These are phyloP conservation scores for Antheraea mylitta DNA, from an alignment of 1,140 invertebrate species.

Conservation along the genomic window DNA sequence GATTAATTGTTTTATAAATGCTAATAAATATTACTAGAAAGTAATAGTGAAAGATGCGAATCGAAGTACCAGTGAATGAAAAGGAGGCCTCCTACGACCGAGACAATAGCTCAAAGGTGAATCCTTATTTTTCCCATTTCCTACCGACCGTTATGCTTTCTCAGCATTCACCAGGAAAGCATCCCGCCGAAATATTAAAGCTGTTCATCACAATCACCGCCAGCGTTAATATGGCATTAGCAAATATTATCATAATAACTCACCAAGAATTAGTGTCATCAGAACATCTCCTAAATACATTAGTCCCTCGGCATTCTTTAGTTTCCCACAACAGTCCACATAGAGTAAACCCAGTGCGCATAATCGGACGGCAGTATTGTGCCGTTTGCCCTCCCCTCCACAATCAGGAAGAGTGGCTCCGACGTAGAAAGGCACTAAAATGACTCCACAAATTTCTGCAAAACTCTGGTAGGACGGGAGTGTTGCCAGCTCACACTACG, in stretches of 20 bases:
- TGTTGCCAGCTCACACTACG: constrained; percentile 15
- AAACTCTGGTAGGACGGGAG: not conserved
- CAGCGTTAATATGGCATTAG: too few species aligned
- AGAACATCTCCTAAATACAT: constrained; percentile 26
- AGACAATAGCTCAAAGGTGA: too few species aligned
- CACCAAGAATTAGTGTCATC: constrained; percentile 25
- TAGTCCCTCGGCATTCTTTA: constrained; percentile 22
- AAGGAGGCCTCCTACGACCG: too few species aligned
- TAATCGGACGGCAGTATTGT: not conserved
- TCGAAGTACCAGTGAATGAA: too few species aligned
- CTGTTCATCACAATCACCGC: too few species aligned
- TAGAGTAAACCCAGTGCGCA: constrained; percentile 30
- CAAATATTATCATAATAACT: constrained; percentile 1
- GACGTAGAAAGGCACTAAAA: constrained; percentile 16
- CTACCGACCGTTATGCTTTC: too few species aligned
- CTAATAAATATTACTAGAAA: too few species aligned
- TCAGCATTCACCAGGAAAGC: too few species aligned
- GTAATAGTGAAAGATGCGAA: too few species aligned
- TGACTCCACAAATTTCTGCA: not conserved
- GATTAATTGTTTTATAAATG: too few species aligned
- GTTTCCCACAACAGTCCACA: constrained; percentile 25
- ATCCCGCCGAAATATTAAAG: too few species aligned
- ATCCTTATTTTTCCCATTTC: too few species aligned
- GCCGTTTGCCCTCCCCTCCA: not conserved
- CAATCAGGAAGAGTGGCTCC: constrained; percentile 6